phyloP scores from a whole-genome alignment of 37 sponge, comb jelly and placozoan species.

The Petrosia ficiformis region DNA sequence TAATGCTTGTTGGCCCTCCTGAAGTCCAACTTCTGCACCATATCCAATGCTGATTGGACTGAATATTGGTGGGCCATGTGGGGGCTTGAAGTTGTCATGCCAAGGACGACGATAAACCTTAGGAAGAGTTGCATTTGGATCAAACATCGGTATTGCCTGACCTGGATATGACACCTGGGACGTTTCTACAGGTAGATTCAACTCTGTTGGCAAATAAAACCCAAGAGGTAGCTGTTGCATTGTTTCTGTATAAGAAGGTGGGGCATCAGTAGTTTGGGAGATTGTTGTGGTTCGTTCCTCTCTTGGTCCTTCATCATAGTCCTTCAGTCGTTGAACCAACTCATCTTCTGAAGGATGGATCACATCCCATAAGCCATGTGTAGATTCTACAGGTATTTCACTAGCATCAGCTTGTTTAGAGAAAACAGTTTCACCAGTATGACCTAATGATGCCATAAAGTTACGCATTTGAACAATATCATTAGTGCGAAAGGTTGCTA shows the following conservation, averaged over 20 bases:
- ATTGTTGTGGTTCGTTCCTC: not conserved
- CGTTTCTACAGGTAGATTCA: not conserved
- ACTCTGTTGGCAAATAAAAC: conserved; percentile 22
- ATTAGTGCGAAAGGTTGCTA: conserved; percentile 28
- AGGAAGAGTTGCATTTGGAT: conserved; percentile 48
- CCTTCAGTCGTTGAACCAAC: not conserved
- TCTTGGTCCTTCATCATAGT: not conserved
- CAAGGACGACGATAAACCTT: conserved; percentile 41
- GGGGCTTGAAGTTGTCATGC: too few relatives aligned
- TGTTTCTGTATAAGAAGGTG: conserved; percentile 15
- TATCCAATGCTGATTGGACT: too few relatives aligned
- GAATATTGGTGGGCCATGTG: too few relatives aligned
- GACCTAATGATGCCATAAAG: too few relatives aligned
- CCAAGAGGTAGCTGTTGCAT: conserved; percentile 6
- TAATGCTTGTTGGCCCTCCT: conserved; percentile 37
- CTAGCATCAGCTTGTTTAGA: not conserved
- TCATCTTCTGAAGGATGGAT: conserved; percentile 35
- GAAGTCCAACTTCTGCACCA: conserved; percentile 55
- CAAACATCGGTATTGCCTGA: conserved; percentile 37
- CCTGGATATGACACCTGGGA: not conserved
- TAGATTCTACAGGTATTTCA: conserved; percentile 6
- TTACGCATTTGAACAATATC: too few relatives aligned
- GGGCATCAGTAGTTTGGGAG: conserved; percentile 2
- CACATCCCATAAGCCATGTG: too few relatives aligned
- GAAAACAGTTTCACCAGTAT: too few relatives aligned